Evolutionary conservation across 2,113 vertebrate genomes (phyloP).

Genomic region (Melospiza melodia): DNA sequence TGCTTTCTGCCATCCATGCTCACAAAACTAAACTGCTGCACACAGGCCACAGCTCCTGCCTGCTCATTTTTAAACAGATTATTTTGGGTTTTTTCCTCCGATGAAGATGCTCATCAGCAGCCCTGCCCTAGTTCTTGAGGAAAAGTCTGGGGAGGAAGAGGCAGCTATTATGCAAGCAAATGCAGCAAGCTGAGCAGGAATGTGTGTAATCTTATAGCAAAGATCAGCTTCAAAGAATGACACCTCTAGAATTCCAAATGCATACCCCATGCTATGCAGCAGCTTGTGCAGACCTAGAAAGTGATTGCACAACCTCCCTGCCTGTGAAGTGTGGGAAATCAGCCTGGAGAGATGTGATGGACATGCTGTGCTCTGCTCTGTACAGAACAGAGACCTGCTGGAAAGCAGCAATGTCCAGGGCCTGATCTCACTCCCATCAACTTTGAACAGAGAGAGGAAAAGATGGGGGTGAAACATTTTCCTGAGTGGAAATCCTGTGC

Average conservation of each 20-base stretch:
- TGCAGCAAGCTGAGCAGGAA: constrained; percentile 35
- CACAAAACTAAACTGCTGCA: background rate
- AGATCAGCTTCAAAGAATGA: constrained; percentile 41
- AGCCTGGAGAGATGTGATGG: background rate
- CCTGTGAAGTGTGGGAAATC: background rate
- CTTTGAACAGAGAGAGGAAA: background rate
- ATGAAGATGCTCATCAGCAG: constrained; percentile 14
- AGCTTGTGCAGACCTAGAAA: background rate
- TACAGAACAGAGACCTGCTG: background rate
- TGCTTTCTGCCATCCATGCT: background rate
- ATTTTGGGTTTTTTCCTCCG: background rate
- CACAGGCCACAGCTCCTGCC: background rate
- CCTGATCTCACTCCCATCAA: background rate
- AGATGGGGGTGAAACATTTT: background rate
- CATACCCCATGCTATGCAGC: background rate
- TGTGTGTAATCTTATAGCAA: constrained; percentile 23
- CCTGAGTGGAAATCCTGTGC: background rate
- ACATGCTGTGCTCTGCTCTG: background rate
- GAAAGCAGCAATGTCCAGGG: background rate
- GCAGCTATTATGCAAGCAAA: constrained; percentile 40
- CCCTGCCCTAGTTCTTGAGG: constrained; percentile 49
- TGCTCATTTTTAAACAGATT: constrained; percentile 1
- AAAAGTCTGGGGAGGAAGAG: constrained; percentile 37
- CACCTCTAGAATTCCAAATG: constrained; percentile 24
- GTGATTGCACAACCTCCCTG: background rate